Evolutionary conservation across 64 coral and sea anemone genomes (phyloP).

Genomic region (Acropora yongei): DNA sequence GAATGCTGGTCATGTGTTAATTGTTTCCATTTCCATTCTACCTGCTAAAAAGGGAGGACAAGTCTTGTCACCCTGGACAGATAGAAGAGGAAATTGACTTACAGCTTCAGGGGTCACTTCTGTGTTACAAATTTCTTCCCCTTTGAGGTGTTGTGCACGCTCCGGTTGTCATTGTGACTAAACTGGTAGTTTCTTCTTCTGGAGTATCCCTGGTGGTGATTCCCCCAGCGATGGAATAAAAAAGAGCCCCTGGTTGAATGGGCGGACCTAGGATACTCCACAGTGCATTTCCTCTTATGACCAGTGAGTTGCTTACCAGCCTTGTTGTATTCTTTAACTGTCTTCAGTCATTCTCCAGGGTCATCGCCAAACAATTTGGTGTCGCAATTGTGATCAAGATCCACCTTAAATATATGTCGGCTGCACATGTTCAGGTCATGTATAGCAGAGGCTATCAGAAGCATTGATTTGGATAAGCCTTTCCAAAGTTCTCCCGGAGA

Average conservation of each 20-base stretch:
- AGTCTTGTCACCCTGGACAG: not conserved
- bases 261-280: not conserved
- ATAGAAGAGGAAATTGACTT: constrained; percentile 1
- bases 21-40: constrained; percentile 6
- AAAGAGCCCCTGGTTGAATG: not conserved
- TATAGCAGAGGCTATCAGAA: constrained; percentile 50
- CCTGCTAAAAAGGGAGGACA: not conserved
- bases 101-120: constrained; percentile 17
- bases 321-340: too few species aligned
- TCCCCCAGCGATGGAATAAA: constrained; percentile 8
- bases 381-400: constrained; percentile 42
- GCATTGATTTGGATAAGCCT: constrained; percentile 22
- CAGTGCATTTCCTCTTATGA: not conserved
- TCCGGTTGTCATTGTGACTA: constrained; percentile 1
- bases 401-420: constrained; percentile 48
- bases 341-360: too few species aligned
- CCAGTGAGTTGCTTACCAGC: too few species aligned
- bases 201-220: constrained; percentile 17
- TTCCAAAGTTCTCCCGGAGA: constrained; percentile 44
- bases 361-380: not conserved
- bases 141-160: not conserved
- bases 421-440: constrained; percentile 63
- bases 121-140: constrained; percentile 33
- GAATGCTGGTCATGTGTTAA: not conserved
- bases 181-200: not conserved